These are phyloP conservation scores for Aurelia coerulea DNA, from an alignment of 30 jellyfish, hydroid and myxozoan genomes.

Conservation along the genomic window DNA sequence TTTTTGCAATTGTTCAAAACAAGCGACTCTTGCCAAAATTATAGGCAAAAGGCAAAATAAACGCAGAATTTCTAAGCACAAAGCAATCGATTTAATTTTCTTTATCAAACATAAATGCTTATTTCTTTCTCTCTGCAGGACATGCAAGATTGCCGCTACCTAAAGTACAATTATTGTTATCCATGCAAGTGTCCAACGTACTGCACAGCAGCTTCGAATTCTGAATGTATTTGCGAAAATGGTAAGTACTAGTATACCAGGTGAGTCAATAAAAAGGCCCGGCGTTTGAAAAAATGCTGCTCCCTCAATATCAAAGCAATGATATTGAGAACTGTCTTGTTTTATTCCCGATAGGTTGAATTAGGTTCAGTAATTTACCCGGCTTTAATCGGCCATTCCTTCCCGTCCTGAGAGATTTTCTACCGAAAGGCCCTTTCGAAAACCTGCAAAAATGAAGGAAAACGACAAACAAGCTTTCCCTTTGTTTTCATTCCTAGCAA, in stretches of 20 bases:
- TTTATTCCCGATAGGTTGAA: background rate
- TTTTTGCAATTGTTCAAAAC: no score
- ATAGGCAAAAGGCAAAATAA: background rate
- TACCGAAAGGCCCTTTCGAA: no score
- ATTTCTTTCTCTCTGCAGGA: background rate
- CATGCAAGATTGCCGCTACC: background rate
- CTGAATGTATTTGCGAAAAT: constrained; percentile 8
- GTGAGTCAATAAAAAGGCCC: no score
- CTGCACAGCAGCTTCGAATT: constrained; percentile 1
- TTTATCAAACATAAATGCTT: background rate
- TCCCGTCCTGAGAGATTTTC: no score
- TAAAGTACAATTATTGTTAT: constrained; percentile 13
- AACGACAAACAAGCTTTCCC: no score
- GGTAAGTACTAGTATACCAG: background rate
- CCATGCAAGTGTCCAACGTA: constrained; percentile 24
- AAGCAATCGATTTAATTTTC: background rate
- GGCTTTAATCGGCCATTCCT: no score
- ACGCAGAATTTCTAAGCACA: no score
- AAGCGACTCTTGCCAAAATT: background rate
- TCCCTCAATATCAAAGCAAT: no score
- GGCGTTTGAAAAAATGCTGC: no score
- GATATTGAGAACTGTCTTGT: no score
- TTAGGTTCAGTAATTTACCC: background rate
- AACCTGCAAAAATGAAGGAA: no score
- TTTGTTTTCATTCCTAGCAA: no score